Base-by-base conservation (phyloP, 2,888 invertebrate species). In the Margaritifera margaritifera region DNA sequence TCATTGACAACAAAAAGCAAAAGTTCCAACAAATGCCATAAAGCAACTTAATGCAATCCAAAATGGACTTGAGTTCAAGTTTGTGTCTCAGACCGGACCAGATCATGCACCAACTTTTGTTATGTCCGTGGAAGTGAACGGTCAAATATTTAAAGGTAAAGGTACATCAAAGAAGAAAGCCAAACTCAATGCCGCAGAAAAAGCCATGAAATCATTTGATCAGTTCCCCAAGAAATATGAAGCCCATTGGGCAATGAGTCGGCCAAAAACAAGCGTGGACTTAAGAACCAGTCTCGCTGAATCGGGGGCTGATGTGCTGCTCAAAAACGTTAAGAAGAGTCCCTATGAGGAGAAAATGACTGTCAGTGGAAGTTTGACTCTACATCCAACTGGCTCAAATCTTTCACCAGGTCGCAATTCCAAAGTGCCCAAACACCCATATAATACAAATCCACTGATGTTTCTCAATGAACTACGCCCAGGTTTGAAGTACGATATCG, bases 21-120 rank as follows among this genome's bases (percentile, higher is more conserved):
- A 63, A 57, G 27, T 42, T 1, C 84, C 83, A 1, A 87, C 86
- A 69, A 88, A 88, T 74, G 87, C 88, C 20, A 71, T 87, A 25
- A 85, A 86, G 88, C 86, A 87, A 72, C 80, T 97, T 66, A 96
- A 97, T 90, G 96, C 97, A 91, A 91, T 96, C 18, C 94, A 94
- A 77, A 93, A 94, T 51, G 94, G 94, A 31, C 92, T 96, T 22
- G 91, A 93, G 66, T 97, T 96, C 89, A 92, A 92, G 78, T 92
- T 95, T 76, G 92, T 95, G 67, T 92, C 93, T 69, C 94, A 95
- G 90, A 92, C 92, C 27, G 97, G 97, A 0, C 96, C 97, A 0
- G 94, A 95, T 18, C 97, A 97, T 90, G 94, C 95, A 62, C 97
- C 97, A 0, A 92, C 93, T 81, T 97, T 97, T 91, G 94, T 94